Evolutionary conservation across 2,113 vertebrate genomes (phyloP), one percentile per base, ranked within the genome.

Genomic region (Hyperoodon ampullatus): DNA sequence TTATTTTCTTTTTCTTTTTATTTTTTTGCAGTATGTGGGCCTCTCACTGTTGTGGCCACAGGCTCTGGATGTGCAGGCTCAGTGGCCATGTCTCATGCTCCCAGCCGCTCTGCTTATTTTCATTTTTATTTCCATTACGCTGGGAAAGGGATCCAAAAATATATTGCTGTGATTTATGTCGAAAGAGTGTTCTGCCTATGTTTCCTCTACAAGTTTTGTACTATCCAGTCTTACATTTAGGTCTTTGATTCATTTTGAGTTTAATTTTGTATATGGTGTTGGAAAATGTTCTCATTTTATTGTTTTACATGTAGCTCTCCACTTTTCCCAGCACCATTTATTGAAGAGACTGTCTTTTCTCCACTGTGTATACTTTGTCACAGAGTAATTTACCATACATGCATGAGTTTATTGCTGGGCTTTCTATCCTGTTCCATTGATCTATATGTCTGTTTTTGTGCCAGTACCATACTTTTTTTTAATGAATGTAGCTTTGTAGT

Each of bases 21-120:
- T 10, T 47, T 11, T 47, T 47, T 2, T 44, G 44, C 47, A 2
- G 47, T 12, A 47, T 2, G 47, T 2, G 2, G 47, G 47, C 47
- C 47, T 47, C 47, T 47, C 47, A 47, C 47, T 47, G 47, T 47
- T 47, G 47, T 47, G 47, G 47, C 47, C 47, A 47, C 47, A 47
- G 47, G 47, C 47, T 47, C 47, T 12, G 0, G 47, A 47, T 0
- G 10, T 0, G 11, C 47, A 47, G 12, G 11, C 47, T 47, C 10
- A 47, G 47, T 2, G 2, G 2, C 47, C 2, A 47, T 47, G 11
- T 2, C 47, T 47, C 47, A 47, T 11, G 0, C 11, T 11, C 47
- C 47, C 47, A 47, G 47, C 47, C 12, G 2, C 47, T 47, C 47
- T 0, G 11, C 11, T 53, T 53, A 53, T 53, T 53, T 53, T 53